Base-by-base conservation (phyloP, 2,888 invertebrate species). In the Exephanes ischioxanthus region DNA sequence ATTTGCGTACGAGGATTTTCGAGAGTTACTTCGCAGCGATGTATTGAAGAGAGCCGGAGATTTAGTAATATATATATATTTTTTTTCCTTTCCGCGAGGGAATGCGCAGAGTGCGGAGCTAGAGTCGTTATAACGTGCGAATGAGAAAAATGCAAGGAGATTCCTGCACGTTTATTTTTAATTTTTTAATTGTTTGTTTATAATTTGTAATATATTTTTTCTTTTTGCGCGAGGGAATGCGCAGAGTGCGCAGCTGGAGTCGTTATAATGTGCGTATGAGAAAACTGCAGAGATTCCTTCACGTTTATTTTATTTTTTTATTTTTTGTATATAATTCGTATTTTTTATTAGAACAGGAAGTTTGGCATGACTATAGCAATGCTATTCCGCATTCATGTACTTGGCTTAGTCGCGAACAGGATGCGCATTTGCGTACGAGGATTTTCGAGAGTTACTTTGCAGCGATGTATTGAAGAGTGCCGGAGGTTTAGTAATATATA, bases 91-190 rank as follows among this genome's bases (percentile, higher is more conserved):
- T 70, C 16, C 61, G 14, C 16, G 48, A 7, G 41, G 41, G 30
- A 66, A 55, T 37, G 70, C 55, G 70, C 37, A 3, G 72, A 68
- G 48, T 37, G 41, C 19, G 67, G 73, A 68, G 67, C 68, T 67
- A 55, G 68, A 77, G 81, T 81, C 72, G 68, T 84, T 78, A 14
- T 14, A 81, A 84, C 77, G 76, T 77, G 84, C 80, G 73, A 84
- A 76, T 78, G 80, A 68, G 45, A 30, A 51, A 76, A 55, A 37
- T 19, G n/a, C 37, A 41, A 63, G 9, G 70, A 67, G 16, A 26
- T 33, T 76, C 16, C 48, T 11, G 77, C 30, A 19, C 37, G 9
- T 45, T 37, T 61, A 45, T 66, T 37, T 67, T 67, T 53, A 26
- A 26, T 26, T 26, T 26, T 26, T 26, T 73, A 51, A 51, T n/a